A percentile compares a stretch with the other conserved stretches of the same genome.
Conservation (phyloP, 2,888 invertebrate species). For the Hydrotaea diabolus region DNA sequence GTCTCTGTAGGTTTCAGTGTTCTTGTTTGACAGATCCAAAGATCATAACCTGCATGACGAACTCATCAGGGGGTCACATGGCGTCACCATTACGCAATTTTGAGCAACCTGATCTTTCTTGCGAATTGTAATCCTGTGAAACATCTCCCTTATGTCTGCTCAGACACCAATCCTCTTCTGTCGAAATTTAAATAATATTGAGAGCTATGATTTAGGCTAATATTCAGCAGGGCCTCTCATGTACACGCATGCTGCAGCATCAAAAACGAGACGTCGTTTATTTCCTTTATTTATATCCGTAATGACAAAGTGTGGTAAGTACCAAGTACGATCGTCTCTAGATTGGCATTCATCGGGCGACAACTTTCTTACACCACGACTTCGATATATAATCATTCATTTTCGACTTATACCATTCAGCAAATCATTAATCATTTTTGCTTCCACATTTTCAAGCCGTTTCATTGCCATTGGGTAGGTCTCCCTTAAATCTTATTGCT, state of each 20-base stretch:
- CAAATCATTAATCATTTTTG: conserved; percentile 38
- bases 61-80: conserved; percentile 40
- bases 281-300: conserved; percentile 42
- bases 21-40: conserved; percentile 58
- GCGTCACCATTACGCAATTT: conserved; percentile 52
- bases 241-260: conserved; percentile 23
- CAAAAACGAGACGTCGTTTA: conserved; percentile 43
- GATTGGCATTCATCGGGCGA: neutral
- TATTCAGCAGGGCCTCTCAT: conserved; percentile 25
- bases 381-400: neutral
- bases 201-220: conserved; percentile 54
- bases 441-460: conserved; percentile 34
- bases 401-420: conserved; percentile 12
- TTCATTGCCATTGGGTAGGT: conserved; percentile 48
- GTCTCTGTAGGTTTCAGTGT: conserved; percentile 33
- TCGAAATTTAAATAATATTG: conserved; percentile 57
- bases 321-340: neutral
- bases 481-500: conserved; percentile 15
- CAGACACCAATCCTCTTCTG: conserved; percentile 36
- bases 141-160: conserved; percentile 47
- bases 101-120: conserved; percentile 59
- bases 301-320: conserved; percentile 46
- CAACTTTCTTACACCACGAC: conserved; percentile 39
- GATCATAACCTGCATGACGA: conserved; percentile 61
- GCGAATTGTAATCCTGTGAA: conserved; percentile 48